These are phyloP conservation scores for Penaeus chinensis DNA, from an alignment of 1,140 invertebrate genomes.

Conservation along the genomic window DNA sequence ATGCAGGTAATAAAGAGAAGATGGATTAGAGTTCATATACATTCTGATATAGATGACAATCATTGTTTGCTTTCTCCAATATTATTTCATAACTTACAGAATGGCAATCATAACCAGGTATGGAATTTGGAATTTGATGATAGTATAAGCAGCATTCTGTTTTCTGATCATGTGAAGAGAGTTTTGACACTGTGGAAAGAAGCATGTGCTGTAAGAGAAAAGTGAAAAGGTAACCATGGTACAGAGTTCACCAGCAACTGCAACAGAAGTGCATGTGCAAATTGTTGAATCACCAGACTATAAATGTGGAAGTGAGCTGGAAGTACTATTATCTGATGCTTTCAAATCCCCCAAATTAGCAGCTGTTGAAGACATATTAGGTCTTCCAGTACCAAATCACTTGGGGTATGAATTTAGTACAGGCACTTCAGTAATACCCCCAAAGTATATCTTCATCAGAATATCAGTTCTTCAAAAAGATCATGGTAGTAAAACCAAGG, in stretches of 20 bases:
- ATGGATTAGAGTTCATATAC: constrained; percentile 21
- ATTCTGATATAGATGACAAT: too few relatives aligned
- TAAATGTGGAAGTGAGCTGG: constrained; percentile 36
- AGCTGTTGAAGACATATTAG: constrained; percentile 22
- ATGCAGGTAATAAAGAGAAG: constrained; percentile 8
- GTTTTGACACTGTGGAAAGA: constrained; percentile 37
- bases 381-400: constrained; percentile 40
- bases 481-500: constrained; percentile 11
- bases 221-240: neutral
- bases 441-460: constrained; percentile 43
- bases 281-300: constrained; percentile 41
- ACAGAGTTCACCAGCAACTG: constrained; percentile 7
- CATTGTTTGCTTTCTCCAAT: too few relatives aligned
- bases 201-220: neutral
- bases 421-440: constrained; percentile 36
- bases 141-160: neutral
- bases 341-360: constrained; percentile 37
- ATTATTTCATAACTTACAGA: neutral
- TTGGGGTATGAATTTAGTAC: constrained; percentile 34
- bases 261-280: constrained; percentile 39
- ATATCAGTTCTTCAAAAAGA: constrained; percentile 16
- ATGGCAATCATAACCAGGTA: neutral
- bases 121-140: constrained; percentile 27
- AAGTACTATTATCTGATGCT: constrained; percentile 34
- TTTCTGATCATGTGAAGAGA: constrained; percentile 32